Evolutionary conservation across 2,888 invertebrate genomes (phyloP), one percentile per base, ranked within the genome.

Genomic region (Drosophila demipolita): DNA sequence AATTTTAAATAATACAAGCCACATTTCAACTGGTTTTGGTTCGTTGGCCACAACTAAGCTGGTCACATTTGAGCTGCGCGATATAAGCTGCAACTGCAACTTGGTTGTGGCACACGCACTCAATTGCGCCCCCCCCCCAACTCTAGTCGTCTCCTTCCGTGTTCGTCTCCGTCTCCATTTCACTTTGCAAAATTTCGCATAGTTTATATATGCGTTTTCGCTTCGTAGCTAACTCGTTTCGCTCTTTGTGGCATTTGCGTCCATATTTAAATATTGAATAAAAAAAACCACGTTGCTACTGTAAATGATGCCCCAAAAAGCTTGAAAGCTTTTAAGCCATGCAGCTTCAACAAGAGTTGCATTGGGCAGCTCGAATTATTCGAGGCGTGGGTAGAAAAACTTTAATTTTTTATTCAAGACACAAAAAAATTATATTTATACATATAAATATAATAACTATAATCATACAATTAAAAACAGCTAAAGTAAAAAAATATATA

Each of bases 1-100:
- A 87, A 89, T 87, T 84, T 87, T 80, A 80, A 85, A 87, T 89
- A 85, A 83, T 78, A 78, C 55, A 73, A 79, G 77, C 89, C 85
- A 60, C 85, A 87, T 83, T 89, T 83, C 76, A 79, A 73, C 77
- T 72, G 71, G 68, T 60, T 74, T 66, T 65, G 67, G 72, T 55
- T 58, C 67, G 69, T 70, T 73, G 77, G 38, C 55, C 66, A 60
- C 53, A 59, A 57, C 68, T 68, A 66, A 71, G 80, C 69, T 66
- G 45, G 59, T 73, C 73, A 76, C 79, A 74, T 73, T 79, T 81
- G 80, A 78, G 61, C 74, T 45, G 53, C 50, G 78, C 61, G 69
- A 68, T 69, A 66, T 38, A 48, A 86, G 71, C 72, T 66, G 17
- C 67, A 79, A 72, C 38, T 79, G 77, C 65, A 70, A 75, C 68